Evolutionary conservation across 2,113 vertebrate species (phyloP).

Genomic region (Scolopax mira): DNA sequence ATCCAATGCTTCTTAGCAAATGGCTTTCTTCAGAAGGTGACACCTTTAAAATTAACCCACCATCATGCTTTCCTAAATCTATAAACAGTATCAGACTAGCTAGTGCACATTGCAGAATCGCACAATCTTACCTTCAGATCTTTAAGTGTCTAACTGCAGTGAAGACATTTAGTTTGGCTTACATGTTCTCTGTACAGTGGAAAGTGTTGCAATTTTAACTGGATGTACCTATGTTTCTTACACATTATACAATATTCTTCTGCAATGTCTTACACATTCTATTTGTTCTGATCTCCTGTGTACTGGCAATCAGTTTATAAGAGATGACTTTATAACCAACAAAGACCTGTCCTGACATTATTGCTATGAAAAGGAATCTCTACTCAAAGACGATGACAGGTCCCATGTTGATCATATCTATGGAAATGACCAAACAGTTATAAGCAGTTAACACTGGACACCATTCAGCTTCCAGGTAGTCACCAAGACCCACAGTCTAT

Average conservation of each 20-base stretch:
- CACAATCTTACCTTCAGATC: background rate
- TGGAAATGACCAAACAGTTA: background rate
- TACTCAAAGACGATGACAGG: background rate
- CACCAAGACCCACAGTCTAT: background rate
- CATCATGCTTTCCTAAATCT: background rate
- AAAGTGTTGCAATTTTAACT: background rate
- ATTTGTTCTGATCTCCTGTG: background rate
- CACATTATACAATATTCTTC: background rate
- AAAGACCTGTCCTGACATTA: background rate
- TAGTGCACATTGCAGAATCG: background rate
- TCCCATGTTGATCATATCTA: background rate
- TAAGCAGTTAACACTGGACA: background rate
- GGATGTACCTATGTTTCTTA: background rate
- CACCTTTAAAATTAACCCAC: background rate
- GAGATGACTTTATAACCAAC: background rate
- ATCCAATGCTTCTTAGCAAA: background rate
- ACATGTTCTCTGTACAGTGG: background rate
- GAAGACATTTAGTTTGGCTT: background rate
- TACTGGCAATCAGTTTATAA: background rate
- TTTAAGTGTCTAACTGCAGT: background rate
- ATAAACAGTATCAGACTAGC: background rate
- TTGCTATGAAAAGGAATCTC: background rate
- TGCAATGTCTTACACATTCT: background rate
- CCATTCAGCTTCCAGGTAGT: background rate
- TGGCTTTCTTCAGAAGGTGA: background rate